These are phyloP conservation scores for Amphipyra berbera DNA, from an alignment of 2,888 invertebrate genomes.

Conservation along the genomic window DNA sequence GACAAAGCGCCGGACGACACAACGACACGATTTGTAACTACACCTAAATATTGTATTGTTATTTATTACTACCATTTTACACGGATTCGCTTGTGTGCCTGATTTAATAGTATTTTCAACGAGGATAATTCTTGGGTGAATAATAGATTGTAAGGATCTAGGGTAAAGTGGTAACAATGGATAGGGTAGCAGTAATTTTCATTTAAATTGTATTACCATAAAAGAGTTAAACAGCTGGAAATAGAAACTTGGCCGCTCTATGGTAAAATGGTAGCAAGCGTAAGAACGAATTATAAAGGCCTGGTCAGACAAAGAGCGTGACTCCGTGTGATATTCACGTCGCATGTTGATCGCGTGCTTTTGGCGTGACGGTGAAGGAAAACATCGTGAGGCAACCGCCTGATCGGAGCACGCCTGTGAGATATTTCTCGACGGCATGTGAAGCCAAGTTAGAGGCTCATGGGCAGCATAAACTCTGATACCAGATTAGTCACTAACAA, in stretches of 20 bases:
- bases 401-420: too few species aligned
- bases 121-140: slow-evolving; percentile 59
- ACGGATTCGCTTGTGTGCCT: slow-evolving; percentile 62
- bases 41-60: slow-evolving; percentile 67
- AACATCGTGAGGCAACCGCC: too few species aligned
- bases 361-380: too few species aligned
- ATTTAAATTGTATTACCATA: slow-evolving; percentile 54
- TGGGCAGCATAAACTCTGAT: too few species aligned
- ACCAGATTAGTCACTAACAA: too few species aligned
- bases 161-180: slow-evolving; percentile 51
- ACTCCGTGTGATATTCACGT: too few species aligned
- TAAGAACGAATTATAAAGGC: too few species aligned
- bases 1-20: slow-evolving; percentile 58
- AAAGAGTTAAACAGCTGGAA: slow-evolving; percentile 43
- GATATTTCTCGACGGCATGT: too few species aligned
- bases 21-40: slow-evolving; percentile 63
- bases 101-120: slow-evolving; percentile 67
- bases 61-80: slow-evolving; percentile 63
- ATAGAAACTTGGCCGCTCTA: slow-evolving; percentile 12
- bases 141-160: slow-evolving; percentile 57
- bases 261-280: slow-evolving; percentile 12
- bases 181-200: slow-evolving; percentile 58
- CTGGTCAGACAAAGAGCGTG: too few species aligned
- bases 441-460: too few species aligned
- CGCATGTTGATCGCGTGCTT: too few species aligned